Evolutionary conservation across 2,888 invertebrate genomes (phyloP).

Genomic region (Helicoverpa assulta): DNA sequence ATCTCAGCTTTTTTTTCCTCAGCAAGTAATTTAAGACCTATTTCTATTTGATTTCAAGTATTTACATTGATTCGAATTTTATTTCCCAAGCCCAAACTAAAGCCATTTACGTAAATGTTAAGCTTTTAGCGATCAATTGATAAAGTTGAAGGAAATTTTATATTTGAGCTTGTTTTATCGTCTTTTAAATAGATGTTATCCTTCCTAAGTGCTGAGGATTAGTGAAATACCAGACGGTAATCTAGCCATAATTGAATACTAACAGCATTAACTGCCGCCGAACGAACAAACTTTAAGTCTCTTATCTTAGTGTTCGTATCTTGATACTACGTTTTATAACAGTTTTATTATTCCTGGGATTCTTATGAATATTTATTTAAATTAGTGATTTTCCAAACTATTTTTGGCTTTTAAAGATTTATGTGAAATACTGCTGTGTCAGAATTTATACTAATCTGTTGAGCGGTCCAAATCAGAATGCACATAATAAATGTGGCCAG

Average conservation of each 20-base stretch:
- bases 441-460: slow-evolving; percentile 2
- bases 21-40: not conserved
- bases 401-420: not conserved
- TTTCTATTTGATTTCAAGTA: not conserved
- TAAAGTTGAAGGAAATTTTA: slow-evolving; percentile 8
- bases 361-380: not conserved
- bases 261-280: slow-evolving; percentile 22
- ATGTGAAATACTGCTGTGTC: not conserved
- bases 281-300: slow-evolving; percentile 12
- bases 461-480: slow-evolving; percentile 20
- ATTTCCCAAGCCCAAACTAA: not conserved
- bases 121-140: slow-evolving; percentile 3
- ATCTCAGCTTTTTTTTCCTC: not conserved
- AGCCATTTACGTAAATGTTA: not conserved
- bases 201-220: slow-evolving; percentile 19
- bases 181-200: slow-evolving; percentile 13
- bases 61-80: not conserved
- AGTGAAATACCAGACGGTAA: slow-evolving; percentile 7
- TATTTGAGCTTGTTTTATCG: not conserved
- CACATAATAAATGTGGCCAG: slow-evolving; percentile 26
- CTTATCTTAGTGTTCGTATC: slow-evolving; percentile 28
- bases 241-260: slow-evolving; percentile 38
- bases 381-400: not conserved
- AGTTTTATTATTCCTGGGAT: slow-evolving; percentile 21
- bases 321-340: slow-evolving; percentile 15